Base-by-base conservation (phyloP, 2,888 invertebrate genomes). In the Metopia argyrocephala region DNA sequence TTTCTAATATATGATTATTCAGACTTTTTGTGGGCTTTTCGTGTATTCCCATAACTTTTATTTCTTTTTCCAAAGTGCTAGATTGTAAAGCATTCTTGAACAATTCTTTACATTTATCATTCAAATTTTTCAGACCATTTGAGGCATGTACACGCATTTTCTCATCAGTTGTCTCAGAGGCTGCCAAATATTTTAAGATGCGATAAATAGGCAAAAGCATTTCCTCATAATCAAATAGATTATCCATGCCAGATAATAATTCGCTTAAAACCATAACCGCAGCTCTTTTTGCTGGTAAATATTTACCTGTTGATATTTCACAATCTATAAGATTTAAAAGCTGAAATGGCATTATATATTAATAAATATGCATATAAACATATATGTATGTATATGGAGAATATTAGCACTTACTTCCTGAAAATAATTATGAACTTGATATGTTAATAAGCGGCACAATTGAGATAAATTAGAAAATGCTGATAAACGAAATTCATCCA, bases 361-460 rank as follows among this genome's bases (percentile, higher is more conserved):
- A n/a, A 48, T 20, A 23, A n/a, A 52, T 27, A 7, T 21, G 1
- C 27, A 28, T 50, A 28, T 27, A 20, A 54, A 9, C 23, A 25
- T 0, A 7, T 31, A 38, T 27, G 12, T 4, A 75, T 52, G 9
- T n/a, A 45, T 46, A n/a, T n/a, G n/a, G n/a, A n/a, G n/a, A 27
- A 45, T 15, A 25, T n/a, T 21, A 5, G 2, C 18, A 79, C 59
- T 48, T 80, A 88, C 89, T 84, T 91, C 91, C 74, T 91, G 86
- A 68, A 91, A 91, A 79, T 89, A 90, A 50, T 85, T 85, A 5
- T 90, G 89, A 18, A 91, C 88, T 82, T 91, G 90, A 81, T 89
- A 90, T 4, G 86, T 84, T 23, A 91, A 82, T n/a, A 87, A 80
- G 2, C 87, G 86, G 38, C 89, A 89, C 38, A 91, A 71, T 28